Evolutionary conservation across 2,113 vertebrate species (phyloP).

Genomic region (Brienomyrus longianalis): DNA sequence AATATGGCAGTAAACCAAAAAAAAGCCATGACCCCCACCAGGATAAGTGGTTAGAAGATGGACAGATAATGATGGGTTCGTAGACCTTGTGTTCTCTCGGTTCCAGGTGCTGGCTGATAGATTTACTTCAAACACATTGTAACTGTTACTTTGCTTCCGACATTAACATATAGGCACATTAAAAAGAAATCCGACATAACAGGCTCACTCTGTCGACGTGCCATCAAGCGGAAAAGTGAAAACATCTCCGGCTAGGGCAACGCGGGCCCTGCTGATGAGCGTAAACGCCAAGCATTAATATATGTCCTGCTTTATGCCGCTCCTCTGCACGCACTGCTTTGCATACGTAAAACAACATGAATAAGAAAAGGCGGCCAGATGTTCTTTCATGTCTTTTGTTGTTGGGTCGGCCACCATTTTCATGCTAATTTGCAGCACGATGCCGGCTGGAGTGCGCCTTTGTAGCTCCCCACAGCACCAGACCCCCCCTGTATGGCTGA

Average conservation of each 20-base stretch:
- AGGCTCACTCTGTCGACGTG: neutral
- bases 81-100: neutral
- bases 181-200: neutral
- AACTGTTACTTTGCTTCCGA: neutral
- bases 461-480: neutral
- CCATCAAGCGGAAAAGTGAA: neutral
- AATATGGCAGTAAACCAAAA: neutral
- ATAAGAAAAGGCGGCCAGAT: slow-evolving; percentile 15
- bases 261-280: neutral
- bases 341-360: slow-evolving; percentile 10
- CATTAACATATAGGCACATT: neutral
- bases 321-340: neutral
- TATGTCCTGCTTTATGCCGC: neutral
- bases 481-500: neutral
- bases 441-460: neutral
- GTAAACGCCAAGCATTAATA: neutral
- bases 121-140: neutral
- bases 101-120: neutral
- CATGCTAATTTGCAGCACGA: slow-evolving; percentile 3
- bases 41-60: neutral
- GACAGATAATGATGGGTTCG: neutral
- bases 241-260: neutral
- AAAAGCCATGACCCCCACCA: neutral
- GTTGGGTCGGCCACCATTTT: neutral
- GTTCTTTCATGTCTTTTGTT: slow-evolving; percentile 14